Conservation (phyloP, 2,888 invertebrate genomes). For the Scaptomyza tumidula region DNA sequence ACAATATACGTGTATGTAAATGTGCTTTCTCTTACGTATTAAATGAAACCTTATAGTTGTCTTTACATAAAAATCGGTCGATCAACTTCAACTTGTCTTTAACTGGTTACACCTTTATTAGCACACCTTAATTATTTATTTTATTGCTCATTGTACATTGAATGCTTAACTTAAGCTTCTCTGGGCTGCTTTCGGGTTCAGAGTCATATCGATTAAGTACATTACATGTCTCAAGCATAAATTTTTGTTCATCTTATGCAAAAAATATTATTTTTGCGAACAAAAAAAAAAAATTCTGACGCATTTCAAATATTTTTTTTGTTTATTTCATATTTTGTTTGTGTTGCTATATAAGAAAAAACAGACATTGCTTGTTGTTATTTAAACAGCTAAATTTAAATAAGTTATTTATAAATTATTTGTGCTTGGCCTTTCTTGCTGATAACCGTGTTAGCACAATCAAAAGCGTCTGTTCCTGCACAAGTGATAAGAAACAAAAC, state of each 20-base stretch:
- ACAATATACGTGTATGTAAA: no score
- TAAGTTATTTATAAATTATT: slow-evolving; percentile 45
- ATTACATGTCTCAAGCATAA: slow-evolving; percentile 21
- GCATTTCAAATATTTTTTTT: slow-evolving; percentile 42
- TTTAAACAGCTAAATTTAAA: slow-evolving; percentile 53
- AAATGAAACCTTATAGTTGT: background rate
- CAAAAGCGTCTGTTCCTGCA: slow-evolving; percentile 4
- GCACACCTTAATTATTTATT: background rate
- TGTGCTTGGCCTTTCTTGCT: slow-evolving; percentile 24
- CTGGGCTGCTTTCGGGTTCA: background rate
- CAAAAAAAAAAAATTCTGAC: slow-evolving; percentile 54
- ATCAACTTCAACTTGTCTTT: background rate
- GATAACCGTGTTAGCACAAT: no score
- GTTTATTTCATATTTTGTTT: slow-evolving; percentile 6
- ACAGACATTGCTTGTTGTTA: slow-evolving; percentile 31
- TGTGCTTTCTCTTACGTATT: background rate
- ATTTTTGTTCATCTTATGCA: slow-evolving; percentile 10
- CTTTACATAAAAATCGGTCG: background rate
- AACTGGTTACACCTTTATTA: background rate
- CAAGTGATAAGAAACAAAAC: slow-evolving; percentile 3
- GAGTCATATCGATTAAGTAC: slow-evolving; percentile 36
- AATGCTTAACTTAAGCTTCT: background rate
- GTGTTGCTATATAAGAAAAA: slow-evolving; percentile 35
- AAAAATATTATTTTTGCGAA: no score
- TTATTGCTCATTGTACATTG: background rate